Conservation (phyloP, 2,888 invertebrate species). For the Dendrolimus pini region DNA sequence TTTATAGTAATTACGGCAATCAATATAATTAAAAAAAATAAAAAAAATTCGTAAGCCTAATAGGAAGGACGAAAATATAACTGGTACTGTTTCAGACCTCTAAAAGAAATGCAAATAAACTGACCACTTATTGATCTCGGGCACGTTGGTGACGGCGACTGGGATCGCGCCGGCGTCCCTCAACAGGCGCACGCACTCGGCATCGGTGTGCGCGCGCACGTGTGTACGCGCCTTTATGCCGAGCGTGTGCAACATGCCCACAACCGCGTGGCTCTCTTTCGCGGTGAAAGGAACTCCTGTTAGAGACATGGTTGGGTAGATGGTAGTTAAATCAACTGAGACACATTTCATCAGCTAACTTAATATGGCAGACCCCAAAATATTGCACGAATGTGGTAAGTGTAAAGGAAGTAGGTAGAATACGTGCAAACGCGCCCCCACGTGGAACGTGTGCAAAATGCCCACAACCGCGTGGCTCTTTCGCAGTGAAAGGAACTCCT, state of each 20-base stretch:
- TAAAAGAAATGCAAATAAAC: slow-evolving; percentile 4
- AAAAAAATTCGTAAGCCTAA: too few species aligned
- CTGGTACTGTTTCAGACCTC: too few species aligned
- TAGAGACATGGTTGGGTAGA: slow-evolving; percentile 1
- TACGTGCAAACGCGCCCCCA: slow-evolving; percentile 76
- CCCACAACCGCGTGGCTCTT: slow-evolving; percentile 90
- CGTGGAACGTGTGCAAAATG: slow-evolving; percentile 82
- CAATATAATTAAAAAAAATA: too few species aligned
- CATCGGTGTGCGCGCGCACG: slow-evolving; percentile 82
- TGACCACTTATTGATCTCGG: slow-evolving; percentile 94
- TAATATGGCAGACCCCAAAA: too few species aligned
- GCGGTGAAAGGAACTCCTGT: slow-evolving; percentile 93
- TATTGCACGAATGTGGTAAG: too few species aligned
- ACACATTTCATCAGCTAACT: too few species aligned
- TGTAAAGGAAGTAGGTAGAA: too few species aligned
- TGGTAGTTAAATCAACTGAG: too few species aligned
- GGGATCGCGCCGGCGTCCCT: slow-evolving; percentile 90
- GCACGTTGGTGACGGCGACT: slow-evolving; percentile 93
- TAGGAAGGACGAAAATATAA: too few species aligned
- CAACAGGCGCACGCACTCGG: slow-evolving; percentile 83
- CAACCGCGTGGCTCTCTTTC: slow-evolving; percentile 90
- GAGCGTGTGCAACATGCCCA: slow-evolving; percentile 83
- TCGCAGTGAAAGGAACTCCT: slow-evolving; percentile 95
- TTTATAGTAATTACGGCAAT: too few species aligned
- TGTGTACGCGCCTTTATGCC: slow-evolving; percentile 80